These are phyloP conservation scores for Rattus norvegicus DNA, from an alignment of 2,113 vertebrate species.

Conservation along the genomic window DNA sequence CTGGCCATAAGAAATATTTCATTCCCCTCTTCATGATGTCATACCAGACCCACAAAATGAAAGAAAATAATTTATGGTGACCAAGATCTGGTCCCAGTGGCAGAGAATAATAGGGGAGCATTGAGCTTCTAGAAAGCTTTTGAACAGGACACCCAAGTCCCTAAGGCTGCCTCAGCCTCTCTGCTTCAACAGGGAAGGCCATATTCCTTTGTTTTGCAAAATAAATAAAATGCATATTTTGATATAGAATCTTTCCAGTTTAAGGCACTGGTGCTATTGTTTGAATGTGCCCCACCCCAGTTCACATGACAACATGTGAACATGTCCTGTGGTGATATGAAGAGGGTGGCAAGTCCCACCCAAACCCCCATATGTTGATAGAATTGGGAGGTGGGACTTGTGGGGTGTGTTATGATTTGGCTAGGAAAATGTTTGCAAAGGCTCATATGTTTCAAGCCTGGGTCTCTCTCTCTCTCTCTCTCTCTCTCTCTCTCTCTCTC, in stretches of 20 bases:
- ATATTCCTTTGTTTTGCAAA: constrained; percentile 18
- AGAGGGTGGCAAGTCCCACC: not conserved
- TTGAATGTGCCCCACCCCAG: not conserved
- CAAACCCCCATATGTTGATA: not conserved
- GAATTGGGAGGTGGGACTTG: not conserved
- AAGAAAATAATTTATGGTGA: constrained; percentile 44
- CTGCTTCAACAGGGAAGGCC: not conserved
- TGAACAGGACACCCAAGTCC: not conserved
- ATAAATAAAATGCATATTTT: constrained; percentile 16
- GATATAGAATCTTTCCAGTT: not conserved
- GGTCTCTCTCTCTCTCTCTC: too few species aligned
- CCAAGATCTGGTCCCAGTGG: not conserved
- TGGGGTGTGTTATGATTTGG: not conserved
- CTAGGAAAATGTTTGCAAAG: not conserved
- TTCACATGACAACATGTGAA: not conserved
- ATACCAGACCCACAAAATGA: constrained; percentile 28
- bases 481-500: not conserved
- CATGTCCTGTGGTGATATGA: not conserved
- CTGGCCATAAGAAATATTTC: constrained; percentile 43
- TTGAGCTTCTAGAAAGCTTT: not conserved
- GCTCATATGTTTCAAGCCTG: not conserved
- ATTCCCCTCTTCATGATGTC: constrained; percentile 46
- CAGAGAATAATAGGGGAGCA: not conserved
- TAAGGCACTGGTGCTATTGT: not conserved
- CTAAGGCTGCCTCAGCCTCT: not conserved